These are phyloP conservation scores for Melanotaenia pygmaea DNA, from an alignment of 2,797 vertebrate species.

Conservation along the genomic window DNA sequence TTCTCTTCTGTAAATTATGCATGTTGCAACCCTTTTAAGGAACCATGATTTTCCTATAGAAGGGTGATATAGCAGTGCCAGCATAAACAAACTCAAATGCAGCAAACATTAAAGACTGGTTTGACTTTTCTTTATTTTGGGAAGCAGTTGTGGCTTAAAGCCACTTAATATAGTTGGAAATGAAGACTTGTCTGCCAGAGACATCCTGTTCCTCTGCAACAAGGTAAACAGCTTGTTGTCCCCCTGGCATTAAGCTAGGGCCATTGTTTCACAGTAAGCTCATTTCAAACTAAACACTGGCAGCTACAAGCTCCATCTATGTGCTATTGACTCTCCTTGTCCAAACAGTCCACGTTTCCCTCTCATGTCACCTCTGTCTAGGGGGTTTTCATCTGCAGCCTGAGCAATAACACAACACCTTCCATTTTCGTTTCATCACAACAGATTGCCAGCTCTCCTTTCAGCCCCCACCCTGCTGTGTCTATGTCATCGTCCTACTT, in stretches of 20 bases:
- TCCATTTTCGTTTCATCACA: constrained; percentile 60
- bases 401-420: constrained; percentile 61
- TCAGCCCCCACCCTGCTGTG: constrained; percentile 18
- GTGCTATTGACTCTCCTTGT: constrained; percentile 47
- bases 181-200: constrained; percentile 49
- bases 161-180: constrained; percentile 62
- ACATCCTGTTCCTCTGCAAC: constrained; percentile 60
- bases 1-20: constrained; percentile 55
- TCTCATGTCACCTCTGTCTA: constrained; percentile 53
- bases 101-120: constrained; percentile 27
- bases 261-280: constrained; percentile 51
- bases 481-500: constrained; percentile 38
- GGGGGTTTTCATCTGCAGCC: constrained; percentile 40
- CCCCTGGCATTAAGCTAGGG: constrained; percentile 57
- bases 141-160: constrained; percentile 47
- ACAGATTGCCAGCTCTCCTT: constrained; percentile 51
- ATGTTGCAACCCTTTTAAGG: constrained; percentile 46
- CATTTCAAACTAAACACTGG: constrained; percentile 58
- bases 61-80: constrained; percentile 25
- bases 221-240: constrained; percentile 68
- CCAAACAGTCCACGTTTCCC: constrained; percentile 43
- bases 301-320: constrained; percentile 49
- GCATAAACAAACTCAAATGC: constrained; percentile 47
- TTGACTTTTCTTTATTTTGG: constrained; percentile 24
- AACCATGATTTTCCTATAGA: constrained; percentile 44